Evolutionary conservation across 2,113 vertebrate species (phyloP).

Genomic region (human (Homo sapiens)): DNA sequence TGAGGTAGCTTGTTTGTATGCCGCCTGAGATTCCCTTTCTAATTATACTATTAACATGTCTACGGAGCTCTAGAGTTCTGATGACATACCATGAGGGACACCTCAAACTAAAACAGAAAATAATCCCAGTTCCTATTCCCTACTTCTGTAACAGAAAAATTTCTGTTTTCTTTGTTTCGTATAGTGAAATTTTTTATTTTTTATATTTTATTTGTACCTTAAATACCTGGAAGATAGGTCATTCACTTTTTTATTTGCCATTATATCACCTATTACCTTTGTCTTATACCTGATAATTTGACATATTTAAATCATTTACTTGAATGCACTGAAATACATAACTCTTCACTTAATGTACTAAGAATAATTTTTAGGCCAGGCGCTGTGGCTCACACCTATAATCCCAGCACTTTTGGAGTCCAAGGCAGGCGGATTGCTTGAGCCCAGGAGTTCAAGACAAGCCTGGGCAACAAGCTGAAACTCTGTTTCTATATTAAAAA

Average conservation of each 20-base stretch:
- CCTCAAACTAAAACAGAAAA: not conserved
- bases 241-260: not conserved
- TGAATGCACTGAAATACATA: not conserved
- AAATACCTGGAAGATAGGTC: not conserved
- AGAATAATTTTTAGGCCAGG: not conserved
- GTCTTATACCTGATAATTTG: not conserved
- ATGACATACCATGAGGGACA: not conserved
- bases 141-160: not conserved
- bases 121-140: fast-evolving
- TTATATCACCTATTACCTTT: not conserved
- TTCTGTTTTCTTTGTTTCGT: not conserved
- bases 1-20: not conserved
- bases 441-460: too few relatives aligned
- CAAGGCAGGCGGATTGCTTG: too few relatives aligned
- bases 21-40: not conserved
- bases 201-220: not conserved
- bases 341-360: not conserved
- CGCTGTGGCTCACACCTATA: too few relatives aligned
- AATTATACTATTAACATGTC: not conserved
- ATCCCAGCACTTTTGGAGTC: too few relatives aligned
- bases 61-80: not conserved
- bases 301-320: not conserved
- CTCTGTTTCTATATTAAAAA: too few relatives aligned
- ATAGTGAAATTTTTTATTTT: not conserved
- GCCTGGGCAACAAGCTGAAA: too few relatives aligned